Evolutionary conservation across 1,140 invertebrate species (phyloP).

Genomic region (Cydia splendana): DNA sequence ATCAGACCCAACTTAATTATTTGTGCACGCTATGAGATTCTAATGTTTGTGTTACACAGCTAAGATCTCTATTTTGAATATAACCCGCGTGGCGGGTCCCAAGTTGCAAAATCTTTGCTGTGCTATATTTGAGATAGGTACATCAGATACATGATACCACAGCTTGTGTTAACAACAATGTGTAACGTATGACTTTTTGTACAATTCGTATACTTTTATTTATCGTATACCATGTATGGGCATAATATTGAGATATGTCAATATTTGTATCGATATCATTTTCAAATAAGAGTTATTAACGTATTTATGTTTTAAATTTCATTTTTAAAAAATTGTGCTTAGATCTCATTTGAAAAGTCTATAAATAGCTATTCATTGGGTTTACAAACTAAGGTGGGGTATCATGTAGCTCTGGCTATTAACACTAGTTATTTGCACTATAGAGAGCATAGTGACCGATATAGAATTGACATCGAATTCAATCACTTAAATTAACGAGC

Average conservation of each 20-base stretch:
- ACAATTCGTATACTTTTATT: background rate
- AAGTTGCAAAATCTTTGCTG: background rate
- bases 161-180: background rate
- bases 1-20: conserved; percentile 34
- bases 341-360: background rate
- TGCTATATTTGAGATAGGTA: background rate
- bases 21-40: conserved; percentile 39
- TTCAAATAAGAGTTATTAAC: no score
- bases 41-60: conserved; percentile 10
- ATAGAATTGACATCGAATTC: conserved; percentile 12
- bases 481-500: conserved; percentile 1
- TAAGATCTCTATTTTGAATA: background rate
- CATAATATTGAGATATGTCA: background rate
- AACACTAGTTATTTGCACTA: conserved; percentile 5
- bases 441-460: background rate
- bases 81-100: background rate
- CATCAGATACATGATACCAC: background rate
- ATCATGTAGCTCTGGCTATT: background rate
- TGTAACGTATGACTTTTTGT: background rate
- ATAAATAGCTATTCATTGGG: background rate
- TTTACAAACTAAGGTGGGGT: background rate
- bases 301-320: background rate
- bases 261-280: background rate
- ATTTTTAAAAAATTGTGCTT: background rate
- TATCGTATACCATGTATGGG: background rate